phyloP scores from a whole-genome alignment of 1,140 invertebrate genomes.

The Cydia strobilella region DNA sequence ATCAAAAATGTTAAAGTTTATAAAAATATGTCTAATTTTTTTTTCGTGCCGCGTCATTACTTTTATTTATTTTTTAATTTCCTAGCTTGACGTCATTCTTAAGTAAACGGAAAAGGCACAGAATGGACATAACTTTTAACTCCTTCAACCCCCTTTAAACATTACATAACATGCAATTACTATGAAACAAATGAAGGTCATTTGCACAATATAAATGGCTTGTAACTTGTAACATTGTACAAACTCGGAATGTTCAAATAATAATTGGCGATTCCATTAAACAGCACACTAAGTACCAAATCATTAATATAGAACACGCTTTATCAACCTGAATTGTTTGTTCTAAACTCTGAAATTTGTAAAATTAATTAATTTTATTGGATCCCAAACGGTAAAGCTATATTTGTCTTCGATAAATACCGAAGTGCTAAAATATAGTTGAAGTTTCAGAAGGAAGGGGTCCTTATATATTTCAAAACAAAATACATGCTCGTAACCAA shows the following conservation, averaged over 20 bases:
- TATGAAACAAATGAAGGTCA: not conserved
- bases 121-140: too few relatives aligned
- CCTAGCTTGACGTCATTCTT: too few relatives aligned
- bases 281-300: not conserved
- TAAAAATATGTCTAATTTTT: too few relatives aligned
- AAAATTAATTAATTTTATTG: not conserved
- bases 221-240: not conserved
- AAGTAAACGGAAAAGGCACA: too few relatives aligned
- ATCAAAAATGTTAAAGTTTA: too few relatives aligned
- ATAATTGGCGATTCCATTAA: not conserved
- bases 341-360: not conserved
- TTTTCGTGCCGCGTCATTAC: too few relatives aligned
- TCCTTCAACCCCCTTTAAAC: too few relatives aligned
- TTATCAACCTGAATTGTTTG: not conserved
- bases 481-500: too few relatives aligned
- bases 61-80: too few relatives aligned
- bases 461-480: not conserved
- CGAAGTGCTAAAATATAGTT: not conserved
- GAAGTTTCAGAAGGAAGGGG: not conserved
- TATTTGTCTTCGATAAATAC: not conserved
- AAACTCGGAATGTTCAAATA: not conserved
- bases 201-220: not conserved
- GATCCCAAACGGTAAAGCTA: not conserved
- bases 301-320: constrained; percentile 12
- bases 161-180: not conserved